Evolutionary conservation across 1,140 invertebrate species (phyloP).

Genomic region (Platyscapa corneri): DNA sequence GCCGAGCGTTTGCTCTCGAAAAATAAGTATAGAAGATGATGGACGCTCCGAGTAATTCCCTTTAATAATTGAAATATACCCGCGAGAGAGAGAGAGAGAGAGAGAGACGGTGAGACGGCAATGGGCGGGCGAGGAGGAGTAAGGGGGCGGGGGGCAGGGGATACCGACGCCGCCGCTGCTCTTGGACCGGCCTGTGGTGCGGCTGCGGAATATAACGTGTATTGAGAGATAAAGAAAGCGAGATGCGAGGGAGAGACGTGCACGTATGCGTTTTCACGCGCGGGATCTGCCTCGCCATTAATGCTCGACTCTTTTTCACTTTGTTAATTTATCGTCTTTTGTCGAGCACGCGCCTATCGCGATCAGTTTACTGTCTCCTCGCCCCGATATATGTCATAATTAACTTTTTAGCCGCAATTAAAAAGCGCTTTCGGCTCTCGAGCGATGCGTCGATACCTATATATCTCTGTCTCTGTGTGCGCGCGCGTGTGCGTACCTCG

Average conservation of each 20-base stretch:
- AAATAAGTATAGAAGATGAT: conserved; percentile 75
- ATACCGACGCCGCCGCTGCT: conserved; percentile 11
- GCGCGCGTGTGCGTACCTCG: too few relatives aligned
- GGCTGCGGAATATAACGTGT: not conserved
- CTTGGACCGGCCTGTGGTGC: conserved; percentile 4
- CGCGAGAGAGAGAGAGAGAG: conserved; percentile 58
- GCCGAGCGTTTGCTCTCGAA: conserved; percentile 66
- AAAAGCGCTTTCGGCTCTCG: not conserved
- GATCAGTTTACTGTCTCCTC: not conserved
- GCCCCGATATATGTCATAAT: not conserved
- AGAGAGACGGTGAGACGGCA: too few relatives aligned
- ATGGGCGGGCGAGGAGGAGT: not conserved
- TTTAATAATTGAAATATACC: conserved; percentile 76
- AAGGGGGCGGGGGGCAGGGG: not conserved
- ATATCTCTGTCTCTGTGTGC: too few relatives aligned
- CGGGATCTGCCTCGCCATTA: conserved; percentile 50
- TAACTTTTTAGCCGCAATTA: not conserved
- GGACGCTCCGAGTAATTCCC: conserved; percentile 74
- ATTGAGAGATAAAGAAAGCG: not conserved
- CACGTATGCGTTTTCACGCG: conserved; percentile 38
- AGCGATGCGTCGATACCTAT: too few relatives aligned
- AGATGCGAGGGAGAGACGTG: not conserved
- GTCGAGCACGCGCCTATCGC: not conserved
- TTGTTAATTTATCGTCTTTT: conserved; percentile 48
- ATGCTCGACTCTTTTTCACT: conserved; percentile 46